Conservation (phyloP, 2,797 vertebrate species). For the Odontamblyopus rebecca region DNA sequence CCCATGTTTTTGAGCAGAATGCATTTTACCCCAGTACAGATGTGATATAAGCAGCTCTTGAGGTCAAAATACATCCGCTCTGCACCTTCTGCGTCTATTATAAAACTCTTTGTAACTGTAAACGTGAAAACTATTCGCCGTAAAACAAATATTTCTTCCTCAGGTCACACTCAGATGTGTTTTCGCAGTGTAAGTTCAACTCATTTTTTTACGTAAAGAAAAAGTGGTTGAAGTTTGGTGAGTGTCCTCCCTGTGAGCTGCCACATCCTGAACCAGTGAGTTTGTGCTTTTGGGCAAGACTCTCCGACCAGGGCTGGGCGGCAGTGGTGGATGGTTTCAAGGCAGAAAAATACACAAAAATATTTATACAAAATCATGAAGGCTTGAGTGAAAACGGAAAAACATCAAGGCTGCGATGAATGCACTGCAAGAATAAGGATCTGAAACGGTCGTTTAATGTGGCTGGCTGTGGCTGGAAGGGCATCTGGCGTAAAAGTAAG, state of each 20-base stretch:
- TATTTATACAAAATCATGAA: conserved; percentile 60
- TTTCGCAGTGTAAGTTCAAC: neutral
- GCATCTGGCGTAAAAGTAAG: neutral
- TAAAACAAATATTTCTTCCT: neutral
- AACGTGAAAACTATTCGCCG: too few species aligned
- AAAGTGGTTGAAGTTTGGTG: neutral
- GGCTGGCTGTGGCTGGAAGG: neutral
- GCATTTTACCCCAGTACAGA: too few species aligned
- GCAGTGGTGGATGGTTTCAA: conserved; percentile 54
- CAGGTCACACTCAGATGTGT: neutral
- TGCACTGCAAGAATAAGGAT: neutral
- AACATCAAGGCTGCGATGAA: conserved; percentile 55
- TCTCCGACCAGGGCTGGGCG: conserved; percentile 40
- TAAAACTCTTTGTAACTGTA: too few species aligned
- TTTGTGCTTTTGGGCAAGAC: conserved; percentile 58
- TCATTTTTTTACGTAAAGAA: neutral
- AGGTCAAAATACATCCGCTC: too few species aligned
- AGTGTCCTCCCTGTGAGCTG: conserved; percentile 14
- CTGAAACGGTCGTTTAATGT: neutral
- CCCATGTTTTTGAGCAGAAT: too few species aligned
- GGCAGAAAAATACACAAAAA: conserved; percentile 62
- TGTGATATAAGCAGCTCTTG: too few species aligned
- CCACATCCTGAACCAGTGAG: conserved; percentile 13
- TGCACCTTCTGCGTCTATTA: too few species aligned
- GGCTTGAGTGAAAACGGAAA: conserved; percentile 71